A percentile compares a stretch with the other conserved stretches of the same genome.
Evolutionary conservation across 2,113 vertebrate species (phyloP).

Genomic region (Cyanoliseus patagonus): DNA sequence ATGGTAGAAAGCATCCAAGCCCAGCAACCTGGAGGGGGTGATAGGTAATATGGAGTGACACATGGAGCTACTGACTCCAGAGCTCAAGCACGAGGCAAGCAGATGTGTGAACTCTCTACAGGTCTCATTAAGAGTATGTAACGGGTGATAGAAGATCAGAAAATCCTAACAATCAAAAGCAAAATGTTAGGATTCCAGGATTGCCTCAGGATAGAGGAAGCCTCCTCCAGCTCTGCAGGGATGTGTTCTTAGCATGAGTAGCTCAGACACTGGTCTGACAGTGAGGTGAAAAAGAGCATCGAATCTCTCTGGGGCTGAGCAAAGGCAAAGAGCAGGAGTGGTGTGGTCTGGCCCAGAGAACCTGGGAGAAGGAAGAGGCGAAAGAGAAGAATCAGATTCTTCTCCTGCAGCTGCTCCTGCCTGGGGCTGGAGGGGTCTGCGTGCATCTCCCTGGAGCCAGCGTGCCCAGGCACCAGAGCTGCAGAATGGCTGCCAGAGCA

Average conservation of each 20-base stretch:
- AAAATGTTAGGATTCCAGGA: slow-evolving; percentile 5
- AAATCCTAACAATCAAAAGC: slow-evolving; percentile 28
- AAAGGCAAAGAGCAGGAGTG: background rate
- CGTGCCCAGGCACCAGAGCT: rapidly evolving
- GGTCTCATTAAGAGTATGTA: slow-evolving; percentile 54
- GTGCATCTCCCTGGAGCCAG: background rate
- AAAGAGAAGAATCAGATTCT: background rate
- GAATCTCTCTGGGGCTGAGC: background rate
- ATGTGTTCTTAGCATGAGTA: background rate
- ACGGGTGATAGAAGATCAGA: slow-evolving; percentile 31
- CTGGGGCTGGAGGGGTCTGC: background rate
- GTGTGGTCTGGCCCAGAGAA: background rate
- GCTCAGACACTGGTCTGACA: background rate
- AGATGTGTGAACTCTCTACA: slow-evolving; percentile 59
- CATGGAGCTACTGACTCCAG: slow-evolving; percentile 20
- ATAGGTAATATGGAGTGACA: background rate
- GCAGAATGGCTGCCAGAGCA: background rate
- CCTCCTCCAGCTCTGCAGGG: background rate
- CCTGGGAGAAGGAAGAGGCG: background rate
- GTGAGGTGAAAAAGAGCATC: background rate
- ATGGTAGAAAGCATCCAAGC: background rate
- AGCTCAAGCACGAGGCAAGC: slow-evolving; percentile 5
- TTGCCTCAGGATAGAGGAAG: slow-evolving; percentile 22
- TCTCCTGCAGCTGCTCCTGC: background rate
- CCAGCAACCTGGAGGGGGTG: slow-evolving; percentile 5